Evolutionary conservation across 1,140 invertebrate genomes (phyloP).

Genomic region (Drosophila nikananu): DNA sequence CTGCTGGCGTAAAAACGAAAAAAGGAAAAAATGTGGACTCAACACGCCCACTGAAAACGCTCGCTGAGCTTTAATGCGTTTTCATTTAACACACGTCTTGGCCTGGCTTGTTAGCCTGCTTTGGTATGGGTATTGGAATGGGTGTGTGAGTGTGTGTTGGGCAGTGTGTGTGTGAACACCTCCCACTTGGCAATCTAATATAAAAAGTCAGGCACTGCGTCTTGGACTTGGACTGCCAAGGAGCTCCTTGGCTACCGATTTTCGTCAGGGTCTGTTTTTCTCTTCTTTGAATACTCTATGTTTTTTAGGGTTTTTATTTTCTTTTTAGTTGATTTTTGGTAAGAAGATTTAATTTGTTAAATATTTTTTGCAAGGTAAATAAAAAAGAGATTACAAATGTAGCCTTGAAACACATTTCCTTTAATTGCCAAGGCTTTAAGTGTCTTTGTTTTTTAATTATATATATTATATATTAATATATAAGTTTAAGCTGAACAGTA

Average conservation of each 20-base stretch:
- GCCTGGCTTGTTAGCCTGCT: slow-evolving; percentile 62
- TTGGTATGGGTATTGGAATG: slow-evolving; percentile 1
- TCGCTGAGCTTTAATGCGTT: slow-evolving; percentile 81
- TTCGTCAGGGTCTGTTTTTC: background rate
- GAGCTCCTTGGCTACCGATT: slow-evolving; percentile 44
- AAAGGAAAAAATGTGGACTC: slow-evolving; percentile 5
- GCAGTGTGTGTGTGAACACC: slow-evolving; percentile 70
- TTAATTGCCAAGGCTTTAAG: background rate
- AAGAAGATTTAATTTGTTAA: too few species aligned
- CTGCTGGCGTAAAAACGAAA: background rate
- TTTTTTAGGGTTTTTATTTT: background rate
- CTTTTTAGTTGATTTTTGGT: background rate
- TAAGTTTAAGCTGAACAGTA: too few species aligned
- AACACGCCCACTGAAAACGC: slow-evolving; percentile 73
- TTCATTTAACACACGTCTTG: slow-evolving; percentile 76
- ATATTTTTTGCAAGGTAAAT: background rate
- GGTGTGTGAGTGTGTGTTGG: slow-evolving; percentile 26
- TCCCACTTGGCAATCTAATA: slow-evolving; percentile 83
- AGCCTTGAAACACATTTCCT: background rate
- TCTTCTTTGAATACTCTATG: slow-evolving; percentile 5
- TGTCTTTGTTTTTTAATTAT: background rate
- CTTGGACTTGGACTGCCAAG: slow-evolving; percentile 23
- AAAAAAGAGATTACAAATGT: background rate
- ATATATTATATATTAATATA: too few species aligned
- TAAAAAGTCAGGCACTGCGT: slow-evolving; percentile 48